phyloP scores from a whole-genome alignment of 2,888 invertebrate genomes.

The Euplexia lucipara region DNA sequence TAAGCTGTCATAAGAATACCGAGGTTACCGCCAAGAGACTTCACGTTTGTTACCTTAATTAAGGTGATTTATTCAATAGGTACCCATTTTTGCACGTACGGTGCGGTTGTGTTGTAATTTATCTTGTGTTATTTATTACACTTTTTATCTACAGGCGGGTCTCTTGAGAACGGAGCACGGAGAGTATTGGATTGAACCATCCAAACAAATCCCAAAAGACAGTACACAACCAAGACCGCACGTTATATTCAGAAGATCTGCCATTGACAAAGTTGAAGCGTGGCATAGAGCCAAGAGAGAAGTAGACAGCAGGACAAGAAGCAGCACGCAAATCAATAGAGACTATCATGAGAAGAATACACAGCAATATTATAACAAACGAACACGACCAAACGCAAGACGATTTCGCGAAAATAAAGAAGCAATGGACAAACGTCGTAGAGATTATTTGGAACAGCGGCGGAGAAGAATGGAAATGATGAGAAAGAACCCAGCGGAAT shows the following conservation, averaged over 20 bases:
- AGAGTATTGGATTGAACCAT: constrained; percentile 94
- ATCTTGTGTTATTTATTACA: constrained; percentile 52
- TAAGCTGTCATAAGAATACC: constrained; percentile 54
- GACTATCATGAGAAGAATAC: constrained; percentile 86
- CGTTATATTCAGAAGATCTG: constrained; percentile 93
- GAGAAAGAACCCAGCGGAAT: constrained; percentile 83
- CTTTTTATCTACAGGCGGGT: constrained; percentile 90
- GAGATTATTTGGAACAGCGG: constrained; percentile 82
- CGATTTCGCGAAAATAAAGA: constrained; percentile 92
- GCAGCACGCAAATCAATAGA: constrained; percentile 78
- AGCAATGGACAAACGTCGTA: constrained; percentile 86
- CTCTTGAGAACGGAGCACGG: constrained; percentile 92
- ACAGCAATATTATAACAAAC: constrained; percentile 78
- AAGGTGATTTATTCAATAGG: constrained; percentile 55
- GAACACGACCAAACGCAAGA: constrained; percentile 83
- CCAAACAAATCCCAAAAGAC: constrained; percentile 87
- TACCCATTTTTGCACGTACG: constrained; percentile 35
- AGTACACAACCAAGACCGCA: constrained; percentile 90
- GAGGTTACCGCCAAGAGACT: constrained; percentile 50
- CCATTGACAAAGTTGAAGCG: constrained; percentile 88
- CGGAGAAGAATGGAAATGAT: constrained; percentile 80
- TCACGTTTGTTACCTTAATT: constrained; percentile 59
- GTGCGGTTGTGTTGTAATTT: constrained; percentile 40
- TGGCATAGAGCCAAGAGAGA: constrained; percentile 83
- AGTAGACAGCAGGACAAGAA: constrained; percentile 68